Percentiles rank a stretch among this genome's conserved stretches.
Evolutionary conservation across 2,113 vertebrate genomes (phyloP).

Genomic region (Lepus americanus): DNA sequence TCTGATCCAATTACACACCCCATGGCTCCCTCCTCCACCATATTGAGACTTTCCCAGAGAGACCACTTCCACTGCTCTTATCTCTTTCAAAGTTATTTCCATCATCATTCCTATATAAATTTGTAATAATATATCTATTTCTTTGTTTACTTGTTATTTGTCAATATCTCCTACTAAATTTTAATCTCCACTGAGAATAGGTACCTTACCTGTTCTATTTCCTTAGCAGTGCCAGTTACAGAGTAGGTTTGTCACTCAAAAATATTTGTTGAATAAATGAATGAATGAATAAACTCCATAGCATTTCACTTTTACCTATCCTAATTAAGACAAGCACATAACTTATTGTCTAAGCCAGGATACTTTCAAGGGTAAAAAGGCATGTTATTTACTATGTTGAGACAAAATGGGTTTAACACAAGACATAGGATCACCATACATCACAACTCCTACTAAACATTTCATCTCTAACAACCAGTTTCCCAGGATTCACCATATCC

Average conservation of each 20-base stretch:
- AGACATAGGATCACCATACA: not conserved
- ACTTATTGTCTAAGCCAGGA: constrained; percentile 12
- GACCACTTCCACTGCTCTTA: not conserved
- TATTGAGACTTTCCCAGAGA: not conserved
- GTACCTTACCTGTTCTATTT: not conserved
- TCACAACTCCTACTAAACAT: not conserved
- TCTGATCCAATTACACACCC: not conserved
- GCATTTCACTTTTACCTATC: not conserved
- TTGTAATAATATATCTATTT: not conserved
- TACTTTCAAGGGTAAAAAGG: not conserved
- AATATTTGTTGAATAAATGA: not conserved
- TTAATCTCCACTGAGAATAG: not conserved
- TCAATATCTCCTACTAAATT: not conserved
- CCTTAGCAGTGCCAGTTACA: not conserved
- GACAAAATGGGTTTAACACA: not conserved
- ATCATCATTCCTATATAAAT: not conserved
- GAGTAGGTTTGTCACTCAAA: not conserved
- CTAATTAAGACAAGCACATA: not conserved
- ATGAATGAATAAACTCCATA: not conserved
- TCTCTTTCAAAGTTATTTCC: not conserved
- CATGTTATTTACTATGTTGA: not conserved
- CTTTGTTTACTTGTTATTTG: not conserved
- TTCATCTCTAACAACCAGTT: not conserved
- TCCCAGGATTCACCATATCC: not conserved
- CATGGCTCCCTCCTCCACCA: not conserved